Percentiles rank a stretch among this genome's conserved stretches.
Conservation (phyloP, 1,140 invertebrate species). For the Magallana ariakensis region DNA sequence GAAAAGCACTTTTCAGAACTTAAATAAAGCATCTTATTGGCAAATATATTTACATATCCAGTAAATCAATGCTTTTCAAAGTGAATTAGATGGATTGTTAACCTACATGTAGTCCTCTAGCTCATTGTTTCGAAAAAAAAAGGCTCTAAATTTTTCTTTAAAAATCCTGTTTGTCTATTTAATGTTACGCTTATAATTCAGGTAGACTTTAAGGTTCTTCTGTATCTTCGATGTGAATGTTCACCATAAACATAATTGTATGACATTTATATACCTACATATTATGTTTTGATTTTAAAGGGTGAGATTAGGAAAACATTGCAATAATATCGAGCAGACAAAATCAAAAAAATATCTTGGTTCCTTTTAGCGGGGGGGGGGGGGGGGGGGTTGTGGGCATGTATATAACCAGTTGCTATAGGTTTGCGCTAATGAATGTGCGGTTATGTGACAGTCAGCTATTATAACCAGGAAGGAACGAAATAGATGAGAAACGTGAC, state of each 20-base stretch:
- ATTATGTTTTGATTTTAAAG: too few relatives aligned
- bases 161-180: background rate
- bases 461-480: background rate
- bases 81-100: too few relatives aligned
- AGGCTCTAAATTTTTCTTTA: background rate
- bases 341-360: background rate
- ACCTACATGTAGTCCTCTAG: background rate
- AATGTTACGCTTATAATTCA: background rate
- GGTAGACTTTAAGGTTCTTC: too few relatives aligned
- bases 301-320: too few relatives aligned
- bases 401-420: background rate
- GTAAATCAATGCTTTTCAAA: too few relatives aligned
- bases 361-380: background rate
- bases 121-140: background rate
- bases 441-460: background rate
- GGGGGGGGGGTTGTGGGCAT: background rate
- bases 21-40: too few relatives aligned
- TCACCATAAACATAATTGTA: too few relatives aligned
- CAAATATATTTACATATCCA: too few relatives aligned
- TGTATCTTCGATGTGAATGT: too few relatives aligned
- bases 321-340: too few relatives aligned
- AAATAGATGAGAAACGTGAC: slow-evolving; percentile 14
- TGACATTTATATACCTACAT: too few relatives aligned
- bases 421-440: background rate
- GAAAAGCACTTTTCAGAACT: too few relatives aligned